These are phyloP conservation scores for Indri indri DNA, from an alignment of 2,113 vertebrate genomes.

Conservation along the genomic window DNA sequence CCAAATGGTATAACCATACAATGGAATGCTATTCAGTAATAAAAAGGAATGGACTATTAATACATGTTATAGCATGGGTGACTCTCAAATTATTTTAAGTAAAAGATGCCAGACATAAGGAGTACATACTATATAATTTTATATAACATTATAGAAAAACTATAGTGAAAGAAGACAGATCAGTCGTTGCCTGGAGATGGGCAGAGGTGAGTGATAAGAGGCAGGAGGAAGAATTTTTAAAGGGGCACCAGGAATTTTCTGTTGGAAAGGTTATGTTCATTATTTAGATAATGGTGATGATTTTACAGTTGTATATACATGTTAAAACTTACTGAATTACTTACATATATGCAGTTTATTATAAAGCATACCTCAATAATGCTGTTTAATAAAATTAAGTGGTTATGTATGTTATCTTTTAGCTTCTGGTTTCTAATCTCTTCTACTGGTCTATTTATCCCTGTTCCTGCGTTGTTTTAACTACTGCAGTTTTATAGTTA, in stretches of 20 bases:
- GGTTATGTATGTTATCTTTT: not conserved
- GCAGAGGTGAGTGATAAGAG: not conserved
- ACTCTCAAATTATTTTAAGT: not conserved
- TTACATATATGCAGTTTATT: not conserved
- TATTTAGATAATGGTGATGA: not conserved
- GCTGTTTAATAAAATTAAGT: not conserved
- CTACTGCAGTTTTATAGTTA: not conserved
- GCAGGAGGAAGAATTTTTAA: not conserved
- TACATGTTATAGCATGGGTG: not conserved
- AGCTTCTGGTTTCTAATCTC: not conserved
- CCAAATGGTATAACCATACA: not conserved
- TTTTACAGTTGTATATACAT: not conserved
- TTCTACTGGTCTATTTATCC: not conserved
- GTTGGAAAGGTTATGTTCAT: not conserved
- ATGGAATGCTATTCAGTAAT: not conserved
- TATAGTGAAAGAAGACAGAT: not conserved
- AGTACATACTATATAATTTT: not conserved
- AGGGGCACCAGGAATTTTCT: not conserved
- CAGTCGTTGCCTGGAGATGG: not conserved
- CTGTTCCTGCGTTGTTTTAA: not conserved
- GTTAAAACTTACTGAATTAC: not conserved
- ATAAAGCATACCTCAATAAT: not conserved
- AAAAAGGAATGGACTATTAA: not conserved
- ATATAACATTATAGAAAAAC: not conserved
- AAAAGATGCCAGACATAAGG: not conserved